phyloP scores from a whole-genome alignment of 2,888 invertebrate species.

The Helicoverpa assulta region DNA sequence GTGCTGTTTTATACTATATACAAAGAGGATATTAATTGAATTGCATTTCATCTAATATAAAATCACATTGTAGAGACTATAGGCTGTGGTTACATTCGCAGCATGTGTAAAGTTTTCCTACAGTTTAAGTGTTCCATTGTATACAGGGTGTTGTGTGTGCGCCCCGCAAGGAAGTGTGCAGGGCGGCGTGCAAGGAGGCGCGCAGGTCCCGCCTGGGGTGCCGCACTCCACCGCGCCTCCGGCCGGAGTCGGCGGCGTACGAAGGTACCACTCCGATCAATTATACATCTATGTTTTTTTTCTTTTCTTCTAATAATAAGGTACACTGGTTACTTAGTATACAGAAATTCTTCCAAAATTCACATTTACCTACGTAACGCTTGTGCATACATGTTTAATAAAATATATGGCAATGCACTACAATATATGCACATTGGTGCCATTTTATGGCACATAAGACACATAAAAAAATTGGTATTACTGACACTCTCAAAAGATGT shows the following conservation, averaged over 20 bases:
- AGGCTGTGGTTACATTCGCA: constrained; percentile 15
- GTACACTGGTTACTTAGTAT: constrained; percentile 29
- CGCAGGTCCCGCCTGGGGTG: constrained; percentile 87
- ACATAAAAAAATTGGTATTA: constrained; percentile 1
- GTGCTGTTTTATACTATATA: constrained; percentile 21
- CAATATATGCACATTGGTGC: not conserved
- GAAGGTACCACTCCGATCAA: constrained; percentile 79
- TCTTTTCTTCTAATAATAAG: constrained; percentile 25
- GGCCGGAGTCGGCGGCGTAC: constrained; percentile 91
- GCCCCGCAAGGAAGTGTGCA: constrained; percentile 91
- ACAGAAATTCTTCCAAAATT: constrained; percentile 33
- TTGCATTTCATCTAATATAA: not conserved
- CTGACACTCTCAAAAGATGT: too few relatives aligned
- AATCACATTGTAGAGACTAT: not conserved
- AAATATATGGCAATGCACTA: too few relatives aligned
- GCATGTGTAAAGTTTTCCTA: constrained; percentile 30
- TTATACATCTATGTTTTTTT: constrained; percentile 19
- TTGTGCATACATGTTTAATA: not conserved
- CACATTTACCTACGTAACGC: constrained; percentile 22
- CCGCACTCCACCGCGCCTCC: constrained; percentile 88
- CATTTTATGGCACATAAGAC: not conserved
- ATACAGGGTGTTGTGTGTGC: constrained; percentile 89
- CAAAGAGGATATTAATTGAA: not conserved
- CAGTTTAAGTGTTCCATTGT: constrained; percentile 59
- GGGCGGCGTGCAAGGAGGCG: constrained; percentile 88